Percentiles rank a stretch among this genome's conserved stretches.
phyloP scores from a whole-genome alignment of 2,797 vertebrate genomes.

The Spinibarbus caldwelli region DNA sequence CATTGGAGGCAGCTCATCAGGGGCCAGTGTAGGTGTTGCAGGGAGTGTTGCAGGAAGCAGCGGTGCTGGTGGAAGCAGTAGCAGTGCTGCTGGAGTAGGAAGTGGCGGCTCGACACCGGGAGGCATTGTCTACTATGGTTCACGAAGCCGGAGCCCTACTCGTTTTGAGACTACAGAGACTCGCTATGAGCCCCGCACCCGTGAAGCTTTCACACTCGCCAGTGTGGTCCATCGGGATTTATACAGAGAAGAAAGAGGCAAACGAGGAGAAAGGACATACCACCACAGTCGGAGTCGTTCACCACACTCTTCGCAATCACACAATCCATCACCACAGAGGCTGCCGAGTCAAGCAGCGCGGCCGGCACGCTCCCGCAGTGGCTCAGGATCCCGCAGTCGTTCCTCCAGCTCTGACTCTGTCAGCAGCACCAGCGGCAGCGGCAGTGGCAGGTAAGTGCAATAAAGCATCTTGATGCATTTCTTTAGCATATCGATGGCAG shows the following conservation, averaged over 20 bases:
- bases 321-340: constrained; percentile 93
- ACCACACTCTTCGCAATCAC: constrained; percentile 92
- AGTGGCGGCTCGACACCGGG: constrained; percentile 72
- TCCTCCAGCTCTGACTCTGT: constrained; percentile 98
- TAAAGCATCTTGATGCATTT: not conserved
- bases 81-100: constrained; percentile 60
- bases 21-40: constrained; percentile 72
- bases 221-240: constrained; percentile 98
- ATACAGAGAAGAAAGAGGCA: constrained; percentile 93
- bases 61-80: constrained; percentile 68
- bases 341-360: constrained; percentile 87
- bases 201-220: constrained; percentile 94
- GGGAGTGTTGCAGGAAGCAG: constrained; percentile 66
- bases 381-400: constrained; percentile 90
- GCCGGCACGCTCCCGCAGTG: constrained; percentile 88
- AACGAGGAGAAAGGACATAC: constrained; percentile 90
- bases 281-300: constrained; percentile 95
- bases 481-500: not conserved
- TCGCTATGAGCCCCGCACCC: constrained; percentile 92
- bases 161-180: constrained; percentile 94
- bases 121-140: constrained; percentile 90
- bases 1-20: constrained; percentile 69
- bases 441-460: constrained; percentile 91
- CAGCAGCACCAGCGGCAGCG: constrained; percentile 98
- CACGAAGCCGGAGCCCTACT: constrained; percentile 95